Evolutionary conservation across 2,888 invertebrate species (phyloP), one percentile per base, ranked within the genome.

Genomic region (Lasioglossum oenotherae): DNA sequence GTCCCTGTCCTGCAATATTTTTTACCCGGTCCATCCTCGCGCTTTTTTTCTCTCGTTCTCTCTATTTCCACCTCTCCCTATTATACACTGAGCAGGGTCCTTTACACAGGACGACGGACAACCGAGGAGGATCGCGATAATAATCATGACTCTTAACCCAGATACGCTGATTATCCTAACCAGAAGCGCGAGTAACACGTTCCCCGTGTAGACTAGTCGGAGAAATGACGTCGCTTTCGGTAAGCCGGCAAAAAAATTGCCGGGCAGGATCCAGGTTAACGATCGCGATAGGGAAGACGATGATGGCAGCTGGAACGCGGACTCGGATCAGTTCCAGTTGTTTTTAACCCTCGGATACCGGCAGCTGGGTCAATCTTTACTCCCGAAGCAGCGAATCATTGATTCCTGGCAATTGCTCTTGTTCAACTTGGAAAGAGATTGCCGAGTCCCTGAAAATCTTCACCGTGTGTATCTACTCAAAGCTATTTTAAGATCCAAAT

Each of bases 261-360:
- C 35, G 46, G 8, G 6, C 19, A 3, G 35, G 19, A 67, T 23
- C 35, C 35, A 84, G 80, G 69, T 41, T 87, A 84, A 88, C 83
- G 80, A 89, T 74, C 78, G 81, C 76, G 82, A 90, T 83, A 83
- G 81, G 80, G 83, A 74, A 60, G 73, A 80, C 71, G 73, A 82
- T 80, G 78, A 88, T 82, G 79, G 38, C n/a, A 64, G 64, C 19
- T 19, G 67, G 35, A 31, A 53, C 3, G 23, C 3, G 23, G 23
- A 49, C 49, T 27, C 27, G n/a, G 57, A 27, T 27, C 12, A 14
- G 60, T 31, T 31, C 27, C 27, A 60, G 60, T 16, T 16, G 60
- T 64, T 64, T 64, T 31, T 31, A 31, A 64, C 31, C 16, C 6
- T 31, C 16, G 27, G 16, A 16, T 31, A 6, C 14, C 31, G 16